Percentiles rank a stretch among this genome's conserved stretches.
phyloP scores from a whole-genome alignment of 2,888 invertebrate genomes.

The Mythimna impura region DNA sequence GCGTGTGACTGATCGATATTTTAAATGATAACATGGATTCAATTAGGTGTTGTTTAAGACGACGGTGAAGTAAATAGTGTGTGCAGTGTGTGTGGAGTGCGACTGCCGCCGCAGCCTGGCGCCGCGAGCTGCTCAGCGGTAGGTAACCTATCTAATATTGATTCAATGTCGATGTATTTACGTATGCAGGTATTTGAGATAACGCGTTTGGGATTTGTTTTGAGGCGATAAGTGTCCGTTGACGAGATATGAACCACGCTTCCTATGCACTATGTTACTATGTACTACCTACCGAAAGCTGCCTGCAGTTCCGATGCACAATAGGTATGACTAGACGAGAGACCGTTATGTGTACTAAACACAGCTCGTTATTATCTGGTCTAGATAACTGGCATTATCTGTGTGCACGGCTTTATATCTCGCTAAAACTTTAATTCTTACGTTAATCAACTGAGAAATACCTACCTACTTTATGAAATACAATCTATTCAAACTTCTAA shows the following conservation, averaged over 20 bases:
- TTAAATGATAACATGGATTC: slow-evolving; percentile 90
- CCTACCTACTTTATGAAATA: not conserved
- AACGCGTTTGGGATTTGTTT: slow-evolving; percentile 84
- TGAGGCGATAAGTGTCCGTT: slow-evolving; percentile 77
- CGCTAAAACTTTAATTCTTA: slow-evolving; percentile 14
- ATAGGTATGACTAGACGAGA: slow-evolving; percentile 18
- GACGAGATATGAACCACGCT: slow-evolving; percentile 58
- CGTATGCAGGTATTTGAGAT: slow-evolving; percentile 77
- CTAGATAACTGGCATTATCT: slow-evolving; percentile 45
- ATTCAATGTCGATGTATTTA: slow-evolving; percentile 82
- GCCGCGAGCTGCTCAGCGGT: slow-evolving; percentile 73
- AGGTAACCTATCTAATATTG: slow-evolving; percentile 83
- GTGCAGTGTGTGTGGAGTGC: slow-evolving; percentile 72
- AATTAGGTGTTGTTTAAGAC: slow-evolving; percentile 86
- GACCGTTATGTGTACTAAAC: slow-evolving; percentile 44
- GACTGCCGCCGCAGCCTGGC: slow-evolving; percentile 67
- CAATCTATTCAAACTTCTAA: not conserved
- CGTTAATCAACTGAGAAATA: not conserved
- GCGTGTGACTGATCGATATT: slow-evolving; percentile 90
- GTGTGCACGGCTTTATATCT: slow-evolving; percentile 7
- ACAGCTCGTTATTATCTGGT: slow-evolving; percentile 36
- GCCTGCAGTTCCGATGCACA: slow-evolving; percentile 49
- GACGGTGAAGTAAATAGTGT: slow-evolving; percentile 80
- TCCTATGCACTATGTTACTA: slow-evolving; percentile 11
- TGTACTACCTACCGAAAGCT: slow-evolving; percentile 1